Percentiles rank a stretch among this genome's conserved stretches.
Conservation (phyloP, 2,797 vertebrate species). For the Pangasius larnaudii region DNA sequence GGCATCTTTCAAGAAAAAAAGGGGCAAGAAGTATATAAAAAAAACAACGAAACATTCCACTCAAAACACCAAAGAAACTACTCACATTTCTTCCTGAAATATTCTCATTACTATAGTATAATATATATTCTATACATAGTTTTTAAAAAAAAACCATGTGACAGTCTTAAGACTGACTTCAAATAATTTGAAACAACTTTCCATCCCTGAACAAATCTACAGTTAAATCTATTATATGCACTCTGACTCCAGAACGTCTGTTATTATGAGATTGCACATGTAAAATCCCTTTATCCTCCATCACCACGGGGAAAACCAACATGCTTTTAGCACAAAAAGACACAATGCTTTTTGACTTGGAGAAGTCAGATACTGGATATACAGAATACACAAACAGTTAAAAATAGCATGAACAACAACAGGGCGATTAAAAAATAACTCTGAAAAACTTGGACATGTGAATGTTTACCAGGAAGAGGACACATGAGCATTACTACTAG, state of each 20-base stretch:
- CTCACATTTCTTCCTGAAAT: neutral
- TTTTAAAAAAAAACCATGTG: too few relatives aligned
- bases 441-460: neutral
- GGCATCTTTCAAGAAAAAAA: neutral
- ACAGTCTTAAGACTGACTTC: neutral
- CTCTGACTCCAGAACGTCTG: neutral
- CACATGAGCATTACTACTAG: neutral
- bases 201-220: neutral
- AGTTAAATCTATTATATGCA: neutral
- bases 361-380: neutral
- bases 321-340: neutral
- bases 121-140: neutral
- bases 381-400: neutral
- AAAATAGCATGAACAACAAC: neutral
- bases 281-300: constrained; percentile 8
- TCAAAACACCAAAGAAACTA: neutral
- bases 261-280: neutral
- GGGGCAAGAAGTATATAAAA: neutral
- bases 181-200: neutral
- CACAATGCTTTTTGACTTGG: neutral
- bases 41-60: neutral
- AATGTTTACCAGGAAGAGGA: neutral
- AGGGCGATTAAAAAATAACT: too few relatives aligned
- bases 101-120: neutral
- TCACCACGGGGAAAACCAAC: neutral